Percentiles rank a stretch among this genome's conserved stretches.
Conservation (phyloP, 1,140 invertebrate species). For the Gerris buenoi region DNA sequence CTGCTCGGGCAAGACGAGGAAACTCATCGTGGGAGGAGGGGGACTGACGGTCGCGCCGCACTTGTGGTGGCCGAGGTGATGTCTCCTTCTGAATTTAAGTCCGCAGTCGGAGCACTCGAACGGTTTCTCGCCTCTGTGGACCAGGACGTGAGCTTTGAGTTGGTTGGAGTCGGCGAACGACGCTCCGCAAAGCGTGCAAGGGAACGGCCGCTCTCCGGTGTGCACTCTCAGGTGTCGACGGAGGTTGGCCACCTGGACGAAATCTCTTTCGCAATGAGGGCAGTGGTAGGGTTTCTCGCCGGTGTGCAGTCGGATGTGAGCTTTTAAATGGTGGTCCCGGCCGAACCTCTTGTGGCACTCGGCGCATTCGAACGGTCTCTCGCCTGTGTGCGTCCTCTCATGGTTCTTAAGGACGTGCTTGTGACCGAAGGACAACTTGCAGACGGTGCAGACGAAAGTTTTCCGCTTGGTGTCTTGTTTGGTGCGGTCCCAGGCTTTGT, state of each 20-base stretch:
- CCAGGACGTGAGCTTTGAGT: slow-evolving; percentile 75
- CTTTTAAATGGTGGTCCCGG: slow-evolving; percentile 87
- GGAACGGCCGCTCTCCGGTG: slow-evolving; percentile 87
- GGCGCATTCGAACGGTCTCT: slow-evolving; percentile 89
- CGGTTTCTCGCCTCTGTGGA: slow-evolving; percentile 80
- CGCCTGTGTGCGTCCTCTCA: slow-evolving; percentile 89
- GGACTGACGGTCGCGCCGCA: slow-evolving; percentile 34
- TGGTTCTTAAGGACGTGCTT: slow-evolving; percentile 93
- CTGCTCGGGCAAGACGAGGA: slow-evolving; percentile 49
- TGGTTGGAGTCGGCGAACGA: slow-evolving; percentile 89
- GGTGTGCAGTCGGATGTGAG: slow-evolving; percentile 81
- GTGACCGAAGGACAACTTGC: slow-evolving; percentile 76
- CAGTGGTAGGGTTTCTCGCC: slow-evolving; percentile 88
- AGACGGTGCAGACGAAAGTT: slow-evolving; percentile 73
- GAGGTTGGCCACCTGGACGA: slow-evolving; percentile 88
- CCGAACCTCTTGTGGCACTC: slow-evolving; percentile 91
- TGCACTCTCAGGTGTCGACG: slow-evolving; percentile 84
- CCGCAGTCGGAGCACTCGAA: slow-evolving; percentile 63
- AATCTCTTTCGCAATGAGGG: slow-evolving; percentile 75
- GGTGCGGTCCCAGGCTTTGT: slow-evolving; percentile 1
- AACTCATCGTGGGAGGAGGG: slow-evolving; percentile 19
- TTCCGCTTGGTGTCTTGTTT: slow-evolving; percentile 45
- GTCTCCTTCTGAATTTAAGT: slow-evolving; percentile 60
- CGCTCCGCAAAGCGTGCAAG: slow-evolving; percentile 73
- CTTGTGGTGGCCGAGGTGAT: slow-evolving; percentile 73